Base-by-base conservation (phyloP, 2,113 vertebrate genomes). In the Glaucidium brasilianum region DNA sequence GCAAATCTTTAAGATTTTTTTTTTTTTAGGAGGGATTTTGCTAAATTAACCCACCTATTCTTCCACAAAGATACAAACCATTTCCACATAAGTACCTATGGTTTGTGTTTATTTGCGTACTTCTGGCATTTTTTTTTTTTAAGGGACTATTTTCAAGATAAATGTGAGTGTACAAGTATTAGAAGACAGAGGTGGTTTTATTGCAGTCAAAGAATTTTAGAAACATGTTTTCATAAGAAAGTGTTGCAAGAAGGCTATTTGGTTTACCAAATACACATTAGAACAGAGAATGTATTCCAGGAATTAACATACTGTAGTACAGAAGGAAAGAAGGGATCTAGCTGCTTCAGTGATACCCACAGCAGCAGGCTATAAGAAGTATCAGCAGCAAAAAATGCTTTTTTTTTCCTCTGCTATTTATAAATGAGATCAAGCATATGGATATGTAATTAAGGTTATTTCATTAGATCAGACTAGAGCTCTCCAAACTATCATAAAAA, bases 381-480 rank as follows among this genome's bases (percentile, higher is more conserved):
- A 97, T 90, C 96, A 95, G 94, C 97, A 97, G 95, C 90, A 97
- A 96, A 96, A 92, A 80, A 92, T 84, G 86, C 35, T 37, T 96
- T 96, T 98, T 94, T 55, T 47, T 47, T 39, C 5, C 21, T 69
- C 85, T 80, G 87, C 62, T 90, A 43, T 97, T 98, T 97, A 97
- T 97, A 98, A 98, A 97, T 96, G 96, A 95, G 97, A 97, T 79
- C 9, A 79, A 98, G 92, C 98, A 98, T 98, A 98, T 98, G 98
- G 98, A 92, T 93, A 97, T 4, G 52, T 98, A 98, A 98, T 98
- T 98, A 98, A 94, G 89, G 91, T 95, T 98, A 97, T 98, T 98
- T 97, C 97, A 98, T 97, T 98, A 98, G 95, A 97, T 95, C 92
- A 91, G 89, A 95, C 82, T 67, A 95, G 76, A 94, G 91, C 78